Conservation (phyloP, 2,888 invertebrate species). For the Sarcophaga rosellei region DNA sequence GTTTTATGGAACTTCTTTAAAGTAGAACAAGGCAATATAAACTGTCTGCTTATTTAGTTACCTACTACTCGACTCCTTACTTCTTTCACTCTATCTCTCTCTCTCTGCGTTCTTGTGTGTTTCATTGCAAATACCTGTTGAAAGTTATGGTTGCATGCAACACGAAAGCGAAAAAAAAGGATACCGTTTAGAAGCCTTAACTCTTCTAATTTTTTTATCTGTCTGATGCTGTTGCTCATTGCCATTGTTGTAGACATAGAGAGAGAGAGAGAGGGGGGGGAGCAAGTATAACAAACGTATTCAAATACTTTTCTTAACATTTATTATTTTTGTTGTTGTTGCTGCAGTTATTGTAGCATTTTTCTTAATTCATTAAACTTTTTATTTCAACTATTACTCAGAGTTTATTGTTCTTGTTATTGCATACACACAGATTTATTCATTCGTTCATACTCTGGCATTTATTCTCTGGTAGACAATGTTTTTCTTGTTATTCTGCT, state of each 20-base stretch:
- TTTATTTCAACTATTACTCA: slow-evolving; percentile 52
- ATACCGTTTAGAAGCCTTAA: background rate
- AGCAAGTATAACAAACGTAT: slow-evolving; percentile 4
- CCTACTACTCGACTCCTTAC: too few relatives aligned
- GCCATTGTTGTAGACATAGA: background rate
- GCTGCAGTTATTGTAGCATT: background rate
- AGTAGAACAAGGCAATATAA: too few relatives aligned
- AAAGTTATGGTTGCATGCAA: slow-evolving; percentile 21
- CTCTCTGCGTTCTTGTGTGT: background rate
- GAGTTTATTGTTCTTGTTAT: slow-evolving; percentile 51
- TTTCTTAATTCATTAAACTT: slow-evolving; percentile 55
- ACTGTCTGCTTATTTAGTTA: too few relatives aligned
- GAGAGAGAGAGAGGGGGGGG: too few relatives aligned
- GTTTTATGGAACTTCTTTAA: too few relatives aligned
- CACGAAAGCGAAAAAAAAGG: background rate
- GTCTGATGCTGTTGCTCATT: background rate
- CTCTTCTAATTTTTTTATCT: background rate
- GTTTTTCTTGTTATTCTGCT: background rate
- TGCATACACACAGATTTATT: slow-evolving; percentile 52
- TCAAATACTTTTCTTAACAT: background rate
- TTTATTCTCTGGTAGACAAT: slow-evolving; percentile 25
- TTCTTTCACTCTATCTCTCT: too few relatives aligned
- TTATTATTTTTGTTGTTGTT: background rate
- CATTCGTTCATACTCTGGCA: slow-evolving; percentile 25
- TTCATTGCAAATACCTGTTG: slow-evolving; percentile 38